Conservation (phyloP, 2,888 invertebrate genomes). For the Agriopis aurantiaria region DNA sequence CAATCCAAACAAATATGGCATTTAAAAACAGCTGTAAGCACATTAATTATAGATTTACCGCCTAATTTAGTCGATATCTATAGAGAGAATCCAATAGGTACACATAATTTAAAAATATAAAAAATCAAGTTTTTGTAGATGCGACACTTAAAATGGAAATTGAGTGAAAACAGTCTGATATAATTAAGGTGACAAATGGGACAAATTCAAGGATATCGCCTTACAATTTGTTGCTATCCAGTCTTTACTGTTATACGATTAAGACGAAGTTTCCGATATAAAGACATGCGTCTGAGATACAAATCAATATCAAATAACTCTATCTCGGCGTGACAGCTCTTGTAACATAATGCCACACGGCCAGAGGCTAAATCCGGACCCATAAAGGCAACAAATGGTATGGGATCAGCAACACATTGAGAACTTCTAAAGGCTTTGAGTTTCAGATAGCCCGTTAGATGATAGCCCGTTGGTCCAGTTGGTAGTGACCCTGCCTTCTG, state of each 20-base stretch:
- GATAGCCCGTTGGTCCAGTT: no score
- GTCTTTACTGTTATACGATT: slow-evolving; percentile 14
- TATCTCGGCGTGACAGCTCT: slow-evolving; percentile 53
- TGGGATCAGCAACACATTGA: slow-evolving; percentile 73
- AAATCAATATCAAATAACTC: slow-evolving; percentile 50
- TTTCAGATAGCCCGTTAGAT: no score
- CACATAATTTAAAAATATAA: neutral
- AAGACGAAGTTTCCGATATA: slow-evolving; percentile 17
- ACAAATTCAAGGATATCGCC: slow-evolving; percentile 3
- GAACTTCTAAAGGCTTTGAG: slow-evolving; percentile 39
- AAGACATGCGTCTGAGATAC: slow-evolving; percentile 33
- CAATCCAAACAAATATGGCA: slow-evolving; percentile 26
- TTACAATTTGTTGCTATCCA: slow-evolving; percentile 3
- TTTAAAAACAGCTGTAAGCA: slow-evolving; percentile 13
- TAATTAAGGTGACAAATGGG: neutral
- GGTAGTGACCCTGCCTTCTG: no score
- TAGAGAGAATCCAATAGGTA: neutral
- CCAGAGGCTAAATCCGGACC: slow-evolving; percentile 53
- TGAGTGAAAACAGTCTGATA: neutral
- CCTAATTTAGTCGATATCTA: slow-evolving; percentile 6
- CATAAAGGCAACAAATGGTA: slow-evolving; percentile 63
- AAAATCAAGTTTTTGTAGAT: slow-evolving; percentile 28
- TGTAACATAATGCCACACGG: slow-evolving; percentile 43
- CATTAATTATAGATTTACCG: neutral
- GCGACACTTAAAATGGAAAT: slow-evolving; percentile 16